These are phyloP conservation scores for Epinephelus lanceolatus DNA, from an alignment of 2,113 vertebrate genomes.

Conservation along the genomic window DNA sequence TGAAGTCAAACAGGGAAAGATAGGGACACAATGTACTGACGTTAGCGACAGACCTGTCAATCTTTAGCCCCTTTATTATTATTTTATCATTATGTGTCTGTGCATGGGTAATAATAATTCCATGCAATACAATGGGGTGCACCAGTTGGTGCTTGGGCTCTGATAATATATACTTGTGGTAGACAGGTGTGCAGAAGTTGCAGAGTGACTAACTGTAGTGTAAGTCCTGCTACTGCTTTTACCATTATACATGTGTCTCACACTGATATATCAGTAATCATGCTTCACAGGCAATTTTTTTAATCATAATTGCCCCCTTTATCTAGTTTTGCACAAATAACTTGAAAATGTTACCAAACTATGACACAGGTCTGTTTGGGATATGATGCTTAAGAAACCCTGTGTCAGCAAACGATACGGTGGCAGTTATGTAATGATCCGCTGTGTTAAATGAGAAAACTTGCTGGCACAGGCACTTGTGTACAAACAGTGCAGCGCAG, in stretches of 20 bases:
- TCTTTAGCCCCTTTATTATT: too few relatives aligned
- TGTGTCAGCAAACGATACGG: not conserved
- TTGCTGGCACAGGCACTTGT: conserved; percentile 37
- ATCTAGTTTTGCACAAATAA: conserved; percentile 7
- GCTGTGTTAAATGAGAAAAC: not conserved
- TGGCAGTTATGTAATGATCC: not conserved
- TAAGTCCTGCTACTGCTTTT: not conserved
- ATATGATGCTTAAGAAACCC: not conserved
- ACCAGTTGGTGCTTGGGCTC: too few relatives aligned
- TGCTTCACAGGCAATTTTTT: not conserved
- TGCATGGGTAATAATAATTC: too few relatives aligned
- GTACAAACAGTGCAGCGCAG: conserved; percentile 16
- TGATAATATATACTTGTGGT: too few relatives aligned
- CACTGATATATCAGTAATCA: not conserved
- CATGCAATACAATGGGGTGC: too few relatives aligned
- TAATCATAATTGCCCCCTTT: not conserved
- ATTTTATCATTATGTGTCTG: too few relatives aligned
- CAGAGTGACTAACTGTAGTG: too few relatives aligned
- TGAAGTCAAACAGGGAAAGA: too few relatives aligned
- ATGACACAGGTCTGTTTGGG: not conserved
- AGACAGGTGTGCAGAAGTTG: too few relatives aligned
- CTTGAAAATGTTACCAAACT: not conserved
- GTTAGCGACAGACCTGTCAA: too few relatives aligned
- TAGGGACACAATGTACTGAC: too few relatives aligned
- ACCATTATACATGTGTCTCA: not conserved